A percentile compares a stretch with the other conserved stretches of the same genome.
These are phyloP conservation scores for Petrocephalus zakoni DNA, from an alignment of 2,113 vertebrate species.

Conservation along the genomic window DNA sequence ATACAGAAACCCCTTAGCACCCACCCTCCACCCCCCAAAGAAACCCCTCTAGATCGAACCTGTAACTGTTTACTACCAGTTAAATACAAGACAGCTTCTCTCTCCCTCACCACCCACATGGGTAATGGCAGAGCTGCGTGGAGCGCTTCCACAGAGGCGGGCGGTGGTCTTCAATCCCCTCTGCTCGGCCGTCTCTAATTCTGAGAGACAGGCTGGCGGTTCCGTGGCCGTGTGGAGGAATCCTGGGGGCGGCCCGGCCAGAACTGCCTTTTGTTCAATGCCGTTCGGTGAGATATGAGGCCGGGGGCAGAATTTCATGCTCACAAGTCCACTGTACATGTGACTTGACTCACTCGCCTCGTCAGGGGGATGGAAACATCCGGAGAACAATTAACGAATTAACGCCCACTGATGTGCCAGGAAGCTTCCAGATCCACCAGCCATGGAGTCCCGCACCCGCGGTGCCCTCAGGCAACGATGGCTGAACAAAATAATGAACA, in stretches of 20 bases:
- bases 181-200: constrained; percentile 28
- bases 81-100: constrained; percentile 18
- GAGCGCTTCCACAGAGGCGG: background rate
- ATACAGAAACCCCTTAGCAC: background rate
- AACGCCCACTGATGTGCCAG: background rate
- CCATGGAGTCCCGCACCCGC: background rate
- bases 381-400: background rate
- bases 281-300: constrained; percentile 25
- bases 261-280: constrained; percentile 27
- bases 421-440: constrained; percentile 19
- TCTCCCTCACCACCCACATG: constrained; percentile 2
- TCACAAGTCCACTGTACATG: constrained; percentile 6
- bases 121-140: background rate
- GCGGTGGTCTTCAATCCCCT: constrained; percentile 24
- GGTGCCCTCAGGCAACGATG: background rate
- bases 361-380: background rate
- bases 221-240: constrained; percentile 28
- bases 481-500: background rate
- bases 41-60: constrained; percentile 23
- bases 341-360: constrained; percentile 15
- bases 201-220: constrained; percentile 22
- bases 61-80: constrained; percentile 2
- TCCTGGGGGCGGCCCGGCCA: constrained; percentile 32
- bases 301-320: constrained; percentile 32
- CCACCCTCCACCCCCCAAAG: background rate